Base-by-base conservation (phyloP, 2,113 vertebrate genomes). In the Varanus salvator region DNA sequence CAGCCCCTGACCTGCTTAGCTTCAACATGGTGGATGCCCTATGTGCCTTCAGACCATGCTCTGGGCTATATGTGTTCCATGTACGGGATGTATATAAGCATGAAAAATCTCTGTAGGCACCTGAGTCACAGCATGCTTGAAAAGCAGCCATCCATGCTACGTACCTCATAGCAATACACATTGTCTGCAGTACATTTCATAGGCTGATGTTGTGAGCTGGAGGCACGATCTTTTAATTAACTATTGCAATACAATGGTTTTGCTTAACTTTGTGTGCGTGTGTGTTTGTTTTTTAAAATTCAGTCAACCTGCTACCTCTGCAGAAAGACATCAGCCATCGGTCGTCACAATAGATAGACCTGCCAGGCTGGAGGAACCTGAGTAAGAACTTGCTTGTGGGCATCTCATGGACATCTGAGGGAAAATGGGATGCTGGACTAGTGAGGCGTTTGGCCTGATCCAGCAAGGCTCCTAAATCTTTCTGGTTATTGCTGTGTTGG, bases 371-470 rank as follows among this genome's bases (percentile, higher is more conserved):
- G 74, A n/a, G 0, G 0, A 80, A 87, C 23, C 76, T 0, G 5
- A 92, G 96, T 96, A 89, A 88, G 86, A 66, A 50, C 11, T 52
- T 81, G 66, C 48, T 80, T 71, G 11, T 19, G 25, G 48, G 44
- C 27, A 80, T 88, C 48, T 8, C 8, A 23, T 8, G 50, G 7
- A 54, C 52, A 77, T 44, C 8, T 87, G 60, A 31, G 29, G 6
- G n/a, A 23, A 71, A 80, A 75, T 14, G 11, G 44, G 23, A 87
- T 80, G 76, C 48, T 80, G 31, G 31, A 54, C 23, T 50, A 25
- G 5, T 34, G 25, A 5, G 12, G 48, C 1, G 5, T 87, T 34
- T 87, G 86, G 54, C 34, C 14, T 54, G 66, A 71, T 87, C 76
- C 48, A 21, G 17, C 27, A 80, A 9, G 12, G 6, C 31, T 50